These are phyloP conservation scores for Cyanistes caeruleus DNA, from an alignment of 2,113 vertebrate genomes.

Conservation along the genomic window DNA sequence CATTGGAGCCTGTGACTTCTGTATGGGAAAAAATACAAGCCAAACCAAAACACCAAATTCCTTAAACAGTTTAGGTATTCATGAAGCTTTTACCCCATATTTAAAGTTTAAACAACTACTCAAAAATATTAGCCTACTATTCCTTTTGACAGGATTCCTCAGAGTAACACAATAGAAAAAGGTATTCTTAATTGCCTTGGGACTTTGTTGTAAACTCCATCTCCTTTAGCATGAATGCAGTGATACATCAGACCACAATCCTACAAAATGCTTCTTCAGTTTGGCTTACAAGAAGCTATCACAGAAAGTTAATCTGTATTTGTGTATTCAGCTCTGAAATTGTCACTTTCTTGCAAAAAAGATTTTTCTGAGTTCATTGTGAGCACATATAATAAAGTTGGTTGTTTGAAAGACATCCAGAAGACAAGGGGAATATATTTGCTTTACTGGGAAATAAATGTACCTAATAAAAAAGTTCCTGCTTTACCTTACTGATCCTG, in stretches of 20 bases:
- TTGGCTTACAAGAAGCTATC: not conserved
- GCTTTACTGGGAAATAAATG: constrained; percentile 23
- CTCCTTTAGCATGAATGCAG: not conserved
- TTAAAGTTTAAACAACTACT: not conserved
- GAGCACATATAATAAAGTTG: not conserved
- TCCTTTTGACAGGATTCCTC: not conserved
- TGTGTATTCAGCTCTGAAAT: not conserved
- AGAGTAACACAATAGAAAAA: not conserved
- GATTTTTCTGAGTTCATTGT: not conserved
- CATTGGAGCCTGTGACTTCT: not conserved
- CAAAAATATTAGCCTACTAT: not conserved
- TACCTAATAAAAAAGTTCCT: constrained; percentile 3
- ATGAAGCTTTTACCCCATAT: not conserved
- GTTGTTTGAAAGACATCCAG: constrained; percentile 21
- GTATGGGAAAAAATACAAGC: not conserved
- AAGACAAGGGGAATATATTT: not conserved
- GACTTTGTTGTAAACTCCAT: not conserved
- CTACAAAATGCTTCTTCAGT: not conserved
- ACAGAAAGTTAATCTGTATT: not conserved
- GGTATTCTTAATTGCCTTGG: not conserved
- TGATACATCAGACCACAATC: not conserved
- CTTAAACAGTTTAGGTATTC: not conserved
- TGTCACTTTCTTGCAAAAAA: not conserved
- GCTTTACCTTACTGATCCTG: constrained; percentile 33
- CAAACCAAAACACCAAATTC: not conserved